Base-by-base conservation (phyloP, 1,140 invertebrate genomes). In the Helicoverpa zea region DNA sequence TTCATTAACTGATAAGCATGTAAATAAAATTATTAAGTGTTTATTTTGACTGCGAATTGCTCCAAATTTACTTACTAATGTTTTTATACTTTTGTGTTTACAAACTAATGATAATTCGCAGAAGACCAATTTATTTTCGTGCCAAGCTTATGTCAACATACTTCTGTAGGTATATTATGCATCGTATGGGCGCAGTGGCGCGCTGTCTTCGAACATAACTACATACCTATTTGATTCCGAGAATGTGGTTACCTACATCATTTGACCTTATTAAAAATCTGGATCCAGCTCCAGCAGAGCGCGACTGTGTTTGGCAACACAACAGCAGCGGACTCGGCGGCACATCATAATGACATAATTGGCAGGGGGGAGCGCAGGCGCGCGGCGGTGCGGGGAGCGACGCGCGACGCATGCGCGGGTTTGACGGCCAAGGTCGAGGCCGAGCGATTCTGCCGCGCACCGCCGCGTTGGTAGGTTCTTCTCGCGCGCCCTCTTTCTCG, bases 381-480 rank as follows among this genome's bases (percentile, higher is more conserved):
- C 70, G 80, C 63, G 83, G 81, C 51, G 81, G 74, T 63, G 79
- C 74, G 86, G 86, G 86, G 86, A 80, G 86, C 78, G 89, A 75
- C 81, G 91, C 89, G 92, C 89, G 91, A 87, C 93, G 93, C 93
- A 94, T 94, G 93, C 93, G 93, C 93, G 88, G 83, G 88, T 94
- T 94, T 94, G 93, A 91, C 92, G 93, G 93, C 93, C 93, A 94
- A 94, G 93, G 93, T 94, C 93, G 93, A 94, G 91, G 93, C 90
- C 92, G 92, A 86, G 89, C 91, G 91, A 94, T 90, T 94, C 92
- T 84, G 88, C 91, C 92, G 93, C 91, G 91, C 92, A 91, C 91
- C 90, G 91, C 86, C 91, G 91, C 89, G 84, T 89, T 88, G 89
- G 90, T 87, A 87, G 89, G 88, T 91, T 81, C 51, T 86, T 86